phyloP scores from a whole-genome alignment of 2,888 invertebrate species.

The Cryptocephalus primarius region DNA sequence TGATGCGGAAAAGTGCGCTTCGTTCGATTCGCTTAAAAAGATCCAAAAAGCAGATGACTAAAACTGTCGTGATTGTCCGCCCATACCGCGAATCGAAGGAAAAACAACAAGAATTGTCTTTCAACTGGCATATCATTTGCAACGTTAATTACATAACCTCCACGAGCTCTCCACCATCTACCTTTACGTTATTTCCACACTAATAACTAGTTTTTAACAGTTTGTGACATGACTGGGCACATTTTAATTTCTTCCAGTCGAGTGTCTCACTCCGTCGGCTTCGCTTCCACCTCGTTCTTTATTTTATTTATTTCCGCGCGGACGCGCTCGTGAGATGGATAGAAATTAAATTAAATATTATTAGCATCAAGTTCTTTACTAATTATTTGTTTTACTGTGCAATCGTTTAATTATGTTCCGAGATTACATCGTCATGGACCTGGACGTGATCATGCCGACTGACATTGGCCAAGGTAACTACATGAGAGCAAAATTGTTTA shows the following conservation, averaged over 20 bases:
- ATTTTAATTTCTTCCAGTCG: slow-evolving; percentile 13
- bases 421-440: slow-evolving; percentile 23
- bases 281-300: slow-evolving; percentile 1
- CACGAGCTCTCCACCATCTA: slow-evolving; percentile 7
- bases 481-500: too few relatives aligned
- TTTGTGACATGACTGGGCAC: slow-evolving; percentile 13
- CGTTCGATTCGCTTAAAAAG: background rate
- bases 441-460: slow-evolving; percentile 15
- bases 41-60: background rate
- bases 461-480: slow-evolving; percentile 21
- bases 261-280: background rate
- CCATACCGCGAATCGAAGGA: too few relatives aligned
- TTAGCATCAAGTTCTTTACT: background rate
- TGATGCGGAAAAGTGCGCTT: too few relatives aligned
- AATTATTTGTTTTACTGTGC: background rate
- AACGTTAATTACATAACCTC: slow-evolving; percentile 11
- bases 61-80: background rate
- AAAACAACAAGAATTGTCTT: background rate
- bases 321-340: background rate
- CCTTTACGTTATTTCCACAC: slow-evolving; percentile 10
- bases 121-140: background rate
- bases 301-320: background rate
- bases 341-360: background rate
- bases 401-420: slow-evolving; percentile 16
- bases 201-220: slow-evolving; percentile 18